These are phyloP conservation scores for Sthenelais limicola DNA, from an alignment of 2,888 invertebrate species.

Conservation along the genomic window DNA sequence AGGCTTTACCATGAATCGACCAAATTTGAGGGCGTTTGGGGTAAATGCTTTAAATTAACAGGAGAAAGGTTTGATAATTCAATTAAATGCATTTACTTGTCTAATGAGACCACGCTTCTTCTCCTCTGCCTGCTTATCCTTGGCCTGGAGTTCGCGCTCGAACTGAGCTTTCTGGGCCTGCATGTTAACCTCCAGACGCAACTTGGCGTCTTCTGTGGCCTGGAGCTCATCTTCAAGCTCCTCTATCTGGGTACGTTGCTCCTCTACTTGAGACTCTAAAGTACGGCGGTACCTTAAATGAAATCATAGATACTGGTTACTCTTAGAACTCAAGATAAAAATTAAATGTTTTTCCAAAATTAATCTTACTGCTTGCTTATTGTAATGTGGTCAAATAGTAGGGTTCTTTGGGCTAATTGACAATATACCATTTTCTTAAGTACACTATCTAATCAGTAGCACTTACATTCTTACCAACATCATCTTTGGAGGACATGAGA, in stretches of 20 bases:
- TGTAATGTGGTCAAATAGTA: no score
- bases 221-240: conserved; percentile 78
- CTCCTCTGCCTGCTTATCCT: conserved; percentile 97
- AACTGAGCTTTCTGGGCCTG: conserved; percentile 96
- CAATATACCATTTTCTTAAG: neutral
- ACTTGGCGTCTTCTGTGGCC: conserved; percentile 96
- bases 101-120: conserved; percentile 91
- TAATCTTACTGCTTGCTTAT: no score
- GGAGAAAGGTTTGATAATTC: no score
- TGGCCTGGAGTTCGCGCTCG: conserved; percentile 90
- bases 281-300: conserved; percentile 95
- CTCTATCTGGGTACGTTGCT: conserved; percentile 89
- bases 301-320: no score
- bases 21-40: no score
- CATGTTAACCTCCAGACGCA: conserved; percentile 98
- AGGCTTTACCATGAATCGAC: no score
- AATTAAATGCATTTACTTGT: conserved; percentile 89
- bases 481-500: conserved; percentile 95
- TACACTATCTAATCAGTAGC: neutral
- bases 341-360: no score
- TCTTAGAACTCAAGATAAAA: no score
- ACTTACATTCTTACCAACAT: conserved; percentile 92
- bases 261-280: conserved; percentile 86
- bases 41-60: no score
- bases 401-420: no score